phyloP scores from a whole-genome alignment of 2,797 vertebrate species.

The Scomberomorus guttatus region DNA sequence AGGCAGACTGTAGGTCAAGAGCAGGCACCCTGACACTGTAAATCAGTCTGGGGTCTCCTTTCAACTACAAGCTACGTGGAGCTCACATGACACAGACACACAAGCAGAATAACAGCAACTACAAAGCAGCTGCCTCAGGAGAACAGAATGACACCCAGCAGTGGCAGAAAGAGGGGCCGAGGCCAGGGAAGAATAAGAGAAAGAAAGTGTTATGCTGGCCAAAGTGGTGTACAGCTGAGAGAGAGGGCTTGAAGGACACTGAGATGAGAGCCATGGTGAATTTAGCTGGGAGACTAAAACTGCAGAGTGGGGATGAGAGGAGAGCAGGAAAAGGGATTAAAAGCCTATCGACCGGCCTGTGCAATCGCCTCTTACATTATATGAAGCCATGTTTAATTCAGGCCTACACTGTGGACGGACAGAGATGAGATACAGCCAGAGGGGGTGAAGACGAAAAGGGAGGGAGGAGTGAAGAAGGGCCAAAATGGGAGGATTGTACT shows the following conservation, averaged over 20 bases:
- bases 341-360: slow-evolving; percentile 79
- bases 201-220: slow-evolving; percentile 47
- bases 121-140: slow-evolving; percentile 44
- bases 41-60: slow-evolving; percentile 11
- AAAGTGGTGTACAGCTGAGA: slow-evolving; percentile 40
- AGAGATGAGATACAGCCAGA: slow-evolving; percentile 60
- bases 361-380: slow-evolving; percentile 76
- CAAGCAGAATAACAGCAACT: slow-evolving; percentile 3
- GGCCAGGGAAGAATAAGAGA: slow-evolving; percentile 32
- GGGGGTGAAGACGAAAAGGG: slow-evolving; percentile 26
- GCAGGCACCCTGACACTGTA: neutral
- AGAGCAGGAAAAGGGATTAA: slow-evolving; percentile 76
- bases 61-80: slow-evolving; percentile 16
- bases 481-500: neutral
- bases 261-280: slow-evolving; percentile 66
- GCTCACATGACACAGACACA: slow-evolving; percentile 20
- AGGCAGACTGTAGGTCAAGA: slow-evolving; percentile 33
- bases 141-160: slow-evolving; percentile 34
- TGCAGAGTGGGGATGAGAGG: slow-evolving; percentile 67
- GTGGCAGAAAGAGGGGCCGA: slow-evolving; percentile 19
- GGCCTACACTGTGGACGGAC: slow-evolving; percentile 51
- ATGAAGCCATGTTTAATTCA: slow-evolving; percentile 84
- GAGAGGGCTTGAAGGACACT: slow-evolving; percentile 61
- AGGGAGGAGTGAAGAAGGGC: neutral
- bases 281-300: slow-evolving; percentile 71